phyloP scores from a whole-genome alignment of 2,113 vertebrate species.

The Pelodiscus sinensis region DNA sequence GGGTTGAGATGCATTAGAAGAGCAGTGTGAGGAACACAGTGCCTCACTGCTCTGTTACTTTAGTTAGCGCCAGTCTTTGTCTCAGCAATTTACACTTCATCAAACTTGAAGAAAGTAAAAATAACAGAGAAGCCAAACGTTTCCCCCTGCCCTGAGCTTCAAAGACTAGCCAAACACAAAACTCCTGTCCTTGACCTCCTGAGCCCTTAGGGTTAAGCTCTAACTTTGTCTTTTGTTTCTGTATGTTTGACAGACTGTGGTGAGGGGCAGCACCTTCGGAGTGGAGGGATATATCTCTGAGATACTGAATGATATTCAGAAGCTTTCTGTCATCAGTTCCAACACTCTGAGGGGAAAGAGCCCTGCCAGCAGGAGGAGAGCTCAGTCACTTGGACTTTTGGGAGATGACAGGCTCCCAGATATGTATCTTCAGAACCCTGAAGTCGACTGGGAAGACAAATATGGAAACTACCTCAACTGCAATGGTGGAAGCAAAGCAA shows the following conservation, averaged over 20 bases:
- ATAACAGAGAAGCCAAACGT: not conserved
- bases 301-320: constrained; percentile 94
- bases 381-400: constrained; percentile 91
- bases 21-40: not conserved
- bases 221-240: not conserved
- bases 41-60: not conserved
- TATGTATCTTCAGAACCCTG: constrained; percentile 88
- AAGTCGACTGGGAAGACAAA: constrained; percentile 83
- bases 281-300: constrained; percentile 93
- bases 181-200: not conserved
- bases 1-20: not conserved
- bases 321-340: constrained; percentile 94
- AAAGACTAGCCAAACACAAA: not conserved
- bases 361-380: constrained; percentile 89
- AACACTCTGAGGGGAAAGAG: constrained; percentile 94
- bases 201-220: not conserved
- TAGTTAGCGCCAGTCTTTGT: not conserved
- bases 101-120: not conserved
- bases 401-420: constrained; percentile 88
- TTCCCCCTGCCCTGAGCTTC: not conserved
- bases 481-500: constrained; percentile 84
- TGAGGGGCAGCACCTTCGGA: constrained; percentile 91
- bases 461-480: constrained; percentile 83
- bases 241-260: constrained; percentile 86
- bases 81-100: not conserved